Base-by-base conservation (phyloP, 2,888 invertebrate genomes). In the Tricholauxania praeusta region DNA sequence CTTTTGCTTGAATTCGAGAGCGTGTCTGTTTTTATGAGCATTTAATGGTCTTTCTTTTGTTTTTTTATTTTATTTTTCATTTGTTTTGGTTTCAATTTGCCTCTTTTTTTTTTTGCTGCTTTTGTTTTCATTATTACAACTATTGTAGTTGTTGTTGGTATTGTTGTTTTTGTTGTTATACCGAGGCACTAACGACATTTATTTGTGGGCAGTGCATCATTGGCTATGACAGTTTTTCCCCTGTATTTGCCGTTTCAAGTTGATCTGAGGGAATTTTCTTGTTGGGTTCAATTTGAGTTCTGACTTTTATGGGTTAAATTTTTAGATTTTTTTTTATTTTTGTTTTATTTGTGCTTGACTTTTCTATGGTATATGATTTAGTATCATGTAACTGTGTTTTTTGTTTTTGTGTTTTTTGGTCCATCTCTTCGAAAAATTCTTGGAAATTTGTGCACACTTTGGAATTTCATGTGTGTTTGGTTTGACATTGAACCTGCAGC, bases 361-460 rank as follows among this genome's bases (percentile, higher is more conserved):
- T 67, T 71, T 60, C 75, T 77, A 69, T 47, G 39, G 68, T 74
- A 82, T 84, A 84, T 84, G 84, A 84, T 84, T 84, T 84, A 85
- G 83, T 83, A 80, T 81, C 63, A 79, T 84, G 84, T 82, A 85
- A 84, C 85, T 85, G 83, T 84, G 83, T 78, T 78, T 79, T 73
- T 59, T 63, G 71, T 76, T 71, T 70, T 71, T 70, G 53, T 69
- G 71, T 66, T 63, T 67, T 67, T 49, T 72, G 73, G 75, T 74
- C 72, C 82, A 83, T 80, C 78, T 80, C 78, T 74, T 78, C 79
- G 80, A 48, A 80, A 79, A 82, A 81, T 84, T 84, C 84, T 82
- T 79, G 82, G 84, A 84, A 84, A 82, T 84, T 82, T 83, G 83
- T 84, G 84, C 83, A 84, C 84, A 84, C 82, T 83, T 84, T 78